A percentile compares a stretch with the other conserved stretches of the same genome.
These are phyloP conservation scores for Zygothrica quintamaculata DNA, from an alignment of 2,888 invertebrate species.

Conservation along the genomic window DNA sequence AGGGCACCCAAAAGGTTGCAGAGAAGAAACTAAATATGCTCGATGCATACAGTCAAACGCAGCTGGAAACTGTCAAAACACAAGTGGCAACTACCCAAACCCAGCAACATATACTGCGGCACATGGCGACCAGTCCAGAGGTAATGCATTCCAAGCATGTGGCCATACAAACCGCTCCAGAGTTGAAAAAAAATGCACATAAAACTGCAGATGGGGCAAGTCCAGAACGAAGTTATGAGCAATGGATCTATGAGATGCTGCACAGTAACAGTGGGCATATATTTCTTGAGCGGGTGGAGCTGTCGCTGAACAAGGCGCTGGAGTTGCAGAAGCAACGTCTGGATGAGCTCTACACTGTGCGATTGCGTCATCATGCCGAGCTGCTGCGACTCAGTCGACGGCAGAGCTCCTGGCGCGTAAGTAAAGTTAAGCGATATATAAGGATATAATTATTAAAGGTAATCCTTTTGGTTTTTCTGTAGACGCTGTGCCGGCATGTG, in stretches of 20 bases:
- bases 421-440: constrained; percentile 20
- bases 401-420: constrained; percentile 79
- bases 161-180: constrained; percentile 17
- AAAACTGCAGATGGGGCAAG: no score
- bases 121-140: constrained; percentile 7
- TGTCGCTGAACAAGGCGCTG: constrained; percentile 77
- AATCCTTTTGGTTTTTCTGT: not conserved
- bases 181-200: not conserved
- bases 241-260: constrained; percentile 83
- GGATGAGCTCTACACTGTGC: constrained; percentile 70
- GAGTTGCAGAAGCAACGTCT: constrained; percentile 76
- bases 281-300: constrained; percentile 82
- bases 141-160: not conserved
- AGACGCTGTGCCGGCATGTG: constrained; percentile 67
- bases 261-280: constrained; percentile 77
- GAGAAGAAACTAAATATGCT: not conserved
- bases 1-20: constrained; percentile 45
- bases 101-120: not conserved
- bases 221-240: constrained; percentile 68
- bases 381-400: constrained; percentile 77
- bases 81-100: constrained; percentile 18
- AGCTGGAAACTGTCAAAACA: not conserved
- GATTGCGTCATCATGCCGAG: constrained; percentile 78
- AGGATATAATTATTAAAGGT: no score
- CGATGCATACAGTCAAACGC: constrained; percentile 27